Percentiles rank a stretch among this genome's conserved stretches.
These are phyloP conservation scores for Cassiopea xamachana DNA, from an alignment of 30 jellyfish, hydroid and myxozoan species.

Conservation along the genomic window DNA sequence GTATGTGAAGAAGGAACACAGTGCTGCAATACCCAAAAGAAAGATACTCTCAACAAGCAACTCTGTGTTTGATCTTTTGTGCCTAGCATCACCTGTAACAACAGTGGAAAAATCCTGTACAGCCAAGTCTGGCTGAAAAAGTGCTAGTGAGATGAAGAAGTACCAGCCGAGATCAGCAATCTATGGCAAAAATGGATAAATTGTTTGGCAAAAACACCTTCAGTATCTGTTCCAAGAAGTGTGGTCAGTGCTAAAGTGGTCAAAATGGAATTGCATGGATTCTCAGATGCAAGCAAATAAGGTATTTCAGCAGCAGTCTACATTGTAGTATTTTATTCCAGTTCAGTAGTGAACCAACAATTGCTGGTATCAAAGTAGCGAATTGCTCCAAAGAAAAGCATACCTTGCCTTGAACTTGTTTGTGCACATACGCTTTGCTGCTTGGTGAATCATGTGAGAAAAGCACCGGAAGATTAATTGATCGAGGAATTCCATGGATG, in stretches of 20 bases:
- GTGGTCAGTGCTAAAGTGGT: conserved; percentile 38
- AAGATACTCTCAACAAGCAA: conserved; percentile 62
- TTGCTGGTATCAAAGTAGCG: conserved; percentile 63
- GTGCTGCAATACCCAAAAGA: conserved; percentile 65
- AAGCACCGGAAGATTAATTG: neutral
- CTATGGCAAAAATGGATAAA: conserved; percentile 53
- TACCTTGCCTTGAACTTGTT: conserved; percentile 73
- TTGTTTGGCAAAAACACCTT: conserved; percentile 24
- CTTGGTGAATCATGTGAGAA: conserved; percentile 25
- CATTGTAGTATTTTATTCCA: conserved; percentile 26
- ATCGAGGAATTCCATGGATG: conserved; percentile 28
- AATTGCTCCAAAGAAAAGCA: conserved; percentile 40
- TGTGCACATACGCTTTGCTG: conserved; percentile 61
- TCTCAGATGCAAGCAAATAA: conserved; percentile 46
- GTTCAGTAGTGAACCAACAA: conserved; percentile 38
- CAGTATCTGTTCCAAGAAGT: conserved; percentile 46
- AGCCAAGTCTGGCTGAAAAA: conserved; percentile 58
- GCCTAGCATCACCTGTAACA: conserved; percentile 75
- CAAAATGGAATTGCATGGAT: conserved; percentile 52
- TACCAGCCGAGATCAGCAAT: conserved; percentile 30
- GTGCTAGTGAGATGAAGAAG: conserved; percentile 67
- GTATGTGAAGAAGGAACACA: conserved; percentile 20
- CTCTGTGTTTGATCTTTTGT: conserved; percentile 40
- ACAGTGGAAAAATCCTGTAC: conserved; percentile 67
- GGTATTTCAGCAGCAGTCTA: conserved; percentile 46